A percentile compares a stretch with the other conserved stretches of the same genome.
These are phyloP conservation scores for Acleris cristana DNA, from an alignment of 2,888 invertebrate species.

Conservation along the genomic window DNA sequence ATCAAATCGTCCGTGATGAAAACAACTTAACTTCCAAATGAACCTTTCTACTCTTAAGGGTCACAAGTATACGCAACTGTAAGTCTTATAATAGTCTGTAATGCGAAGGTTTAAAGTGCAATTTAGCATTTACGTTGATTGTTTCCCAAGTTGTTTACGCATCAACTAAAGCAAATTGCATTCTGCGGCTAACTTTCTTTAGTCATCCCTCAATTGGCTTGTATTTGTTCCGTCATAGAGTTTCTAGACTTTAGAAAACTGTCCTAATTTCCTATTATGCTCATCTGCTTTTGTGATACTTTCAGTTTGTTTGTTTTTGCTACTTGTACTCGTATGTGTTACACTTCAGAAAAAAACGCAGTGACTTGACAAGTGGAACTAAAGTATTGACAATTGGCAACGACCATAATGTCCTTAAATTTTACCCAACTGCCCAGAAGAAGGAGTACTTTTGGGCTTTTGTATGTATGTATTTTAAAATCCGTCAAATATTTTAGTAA, in stretches of 20 bases:
- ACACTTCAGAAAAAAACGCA: too few relatives aligned
- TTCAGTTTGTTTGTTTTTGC: too few relatives aligned
- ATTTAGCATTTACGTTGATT: neutral
- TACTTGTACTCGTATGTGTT: too few relatives aligned
- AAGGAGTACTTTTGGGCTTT: too few relatives aligned
- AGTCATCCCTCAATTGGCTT: slow-evolving; percentile 50
- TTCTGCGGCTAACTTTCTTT: slow-evolving; percentile 64
- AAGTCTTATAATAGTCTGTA: slow-evolving; percentile 5
- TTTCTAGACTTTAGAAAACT: slow-evolving; percentile 33
- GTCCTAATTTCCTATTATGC: slow-evolving; percentile 40
- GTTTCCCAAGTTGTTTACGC: slow-evolving; percentile 54
- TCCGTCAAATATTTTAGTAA: too few relatives aligned
- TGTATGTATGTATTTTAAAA: too few relatives aligned
- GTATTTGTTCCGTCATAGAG: slow-evolving; percentile 41
- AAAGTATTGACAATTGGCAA: too few relatives aligned
- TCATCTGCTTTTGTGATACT: slow-evolving; percentile 1
- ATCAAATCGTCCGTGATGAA: slow-evolving; percentile 12
- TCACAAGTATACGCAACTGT: neutral
- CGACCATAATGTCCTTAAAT: too few relatives aligned
- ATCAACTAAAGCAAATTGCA: slow-evolving; percentile 57
- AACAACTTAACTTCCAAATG: slow-evolving; percentile 11
- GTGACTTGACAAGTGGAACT: too few relatives aligned
- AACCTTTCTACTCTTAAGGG: neutral
- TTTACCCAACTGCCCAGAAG: too few relatives aligned
- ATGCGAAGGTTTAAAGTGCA: neutral